Conservation (phyloP, 2,888 invertebrate genomes). For the Drosophila tanythrix region DNA sequence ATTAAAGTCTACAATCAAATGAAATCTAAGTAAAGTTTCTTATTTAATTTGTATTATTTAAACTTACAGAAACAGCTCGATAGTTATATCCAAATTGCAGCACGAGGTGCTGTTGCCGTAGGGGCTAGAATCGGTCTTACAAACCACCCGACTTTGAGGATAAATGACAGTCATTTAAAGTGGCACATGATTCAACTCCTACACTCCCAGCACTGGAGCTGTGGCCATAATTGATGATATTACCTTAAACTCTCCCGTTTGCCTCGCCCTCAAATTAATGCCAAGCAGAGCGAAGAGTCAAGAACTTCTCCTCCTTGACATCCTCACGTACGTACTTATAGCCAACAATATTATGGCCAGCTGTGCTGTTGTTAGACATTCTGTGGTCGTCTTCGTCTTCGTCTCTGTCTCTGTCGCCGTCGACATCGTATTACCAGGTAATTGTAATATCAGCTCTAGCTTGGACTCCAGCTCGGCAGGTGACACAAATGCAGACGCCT, state of each 20-base stretch:
- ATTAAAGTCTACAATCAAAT: background rate
- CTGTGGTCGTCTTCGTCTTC: constrained; percentile 60
- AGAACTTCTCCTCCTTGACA: constrained; percentile 29
- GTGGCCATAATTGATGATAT: constrained; percentile 58
- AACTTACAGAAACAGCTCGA: background rate
- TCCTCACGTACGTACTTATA: constrained; percentile 6
- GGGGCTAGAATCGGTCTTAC: constrained; percentile 26
- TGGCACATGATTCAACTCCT: constrained; percentile 28
- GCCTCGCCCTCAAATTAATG: constrained; percentile 33
- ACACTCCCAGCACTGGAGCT: constrained; percentile 16
- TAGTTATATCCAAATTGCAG: background rate
- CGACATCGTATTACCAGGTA: constrained; percentile 67
- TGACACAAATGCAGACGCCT: constrained; percentile 67
- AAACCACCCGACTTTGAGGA: constrained; percentile 5
- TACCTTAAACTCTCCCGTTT: constrained; percentile 2
- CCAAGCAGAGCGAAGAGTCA: background rate
- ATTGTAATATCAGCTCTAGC: constrained; percentile 70
- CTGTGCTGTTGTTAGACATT: constrained; percentile 66
- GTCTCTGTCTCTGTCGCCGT: background rate
- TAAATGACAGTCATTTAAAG: constrained; percentile 32
- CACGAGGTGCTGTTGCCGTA: constrained; percentile 6
- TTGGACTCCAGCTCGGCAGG: constrained; percentile 61
- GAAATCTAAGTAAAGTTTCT: background rate
- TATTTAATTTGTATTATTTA: background rate
- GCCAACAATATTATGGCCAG: constrained; percentile 39